Percentiles rank a stretch among this genome's conserved stretches.
Conservation (phyloP, 2,113 vertebrate genomes). For the Formicarius rufipectus region DNA sequence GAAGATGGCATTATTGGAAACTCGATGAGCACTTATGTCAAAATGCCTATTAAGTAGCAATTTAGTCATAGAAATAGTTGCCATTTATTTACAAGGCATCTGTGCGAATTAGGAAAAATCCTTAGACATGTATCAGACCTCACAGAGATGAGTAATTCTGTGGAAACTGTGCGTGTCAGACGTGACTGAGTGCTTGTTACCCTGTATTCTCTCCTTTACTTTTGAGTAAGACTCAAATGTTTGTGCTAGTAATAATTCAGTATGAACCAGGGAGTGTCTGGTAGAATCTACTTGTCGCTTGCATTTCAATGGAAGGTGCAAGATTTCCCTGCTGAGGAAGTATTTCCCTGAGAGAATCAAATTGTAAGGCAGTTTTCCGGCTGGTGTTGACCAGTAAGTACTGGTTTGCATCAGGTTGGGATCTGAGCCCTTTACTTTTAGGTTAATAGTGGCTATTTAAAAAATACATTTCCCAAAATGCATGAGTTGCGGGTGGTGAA, state of each 20-base stretch:
- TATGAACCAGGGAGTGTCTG: not conserved
- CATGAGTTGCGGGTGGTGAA: not conserved
- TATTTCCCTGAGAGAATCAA: not conserved
- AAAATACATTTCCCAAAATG: not conserved
- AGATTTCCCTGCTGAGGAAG: not conserved
- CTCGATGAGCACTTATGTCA: not conserved
- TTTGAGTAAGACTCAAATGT: not conserved
- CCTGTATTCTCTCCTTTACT: slow-evolving; percentile 1
- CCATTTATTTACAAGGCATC: slow-evolving; percentile 21
- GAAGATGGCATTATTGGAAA: slow-evolving; percentile 53
- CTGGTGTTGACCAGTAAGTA: not conserved
- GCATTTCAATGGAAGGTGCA: not conserved
- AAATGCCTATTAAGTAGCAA: not conserved
- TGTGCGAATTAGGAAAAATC: slow-evolving; percentile 21
- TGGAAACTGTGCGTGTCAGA: slow-evolving; percentile 46
- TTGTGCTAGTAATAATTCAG: not conserved
- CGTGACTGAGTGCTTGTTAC: not conserved
- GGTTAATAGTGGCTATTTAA: not conserved
- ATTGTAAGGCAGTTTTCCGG: not conserved
- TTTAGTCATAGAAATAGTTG: slow-evolving; percentile 32
- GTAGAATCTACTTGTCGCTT: not conserved
- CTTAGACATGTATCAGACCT: not conserved
- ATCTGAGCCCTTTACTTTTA: not conserved
- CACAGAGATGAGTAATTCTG: slow-evolving; percentile 47
- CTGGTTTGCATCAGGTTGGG: not conserved